A percentile compares a stretch with the other conserved stretches of the same genome.
These are phyloP conservation scores for Drosophila triauraria DNA, from an alignment of 1,140 invertebrate species.

Conservation along the genomic window DNA sequence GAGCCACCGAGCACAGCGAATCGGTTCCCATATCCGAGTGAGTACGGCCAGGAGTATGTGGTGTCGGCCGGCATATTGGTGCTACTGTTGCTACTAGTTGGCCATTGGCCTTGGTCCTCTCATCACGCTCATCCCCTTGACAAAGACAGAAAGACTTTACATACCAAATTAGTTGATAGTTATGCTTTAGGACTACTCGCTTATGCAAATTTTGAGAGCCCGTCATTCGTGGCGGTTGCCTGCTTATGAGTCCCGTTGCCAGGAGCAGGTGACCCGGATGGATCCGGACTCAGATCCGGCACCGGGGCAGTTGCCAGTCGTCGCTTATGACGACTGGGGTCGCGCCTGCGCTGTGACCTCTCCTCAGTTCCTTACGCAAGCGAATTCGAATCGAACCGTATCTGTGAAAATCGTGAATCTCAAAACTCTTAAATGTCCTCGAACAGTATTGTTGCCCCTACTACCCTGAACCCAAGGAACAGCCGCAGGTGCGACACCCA, in stretches of 20 bases:
- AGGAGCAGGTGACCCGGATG: slow-evolving; percentile 40
- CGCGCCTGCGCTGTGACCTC: slow-evolving; percentile 49
- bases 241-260: slow-evolving; percentile 71
- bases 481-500: slow-evolving; percentile 55
- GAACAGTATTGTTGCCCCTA: slow-evolving; percentile 41
- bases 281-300: slow-evolving; percentile 1
- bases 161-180: slow-evolving; percentile 82
- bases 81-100: slow-evolving; percentile 72
- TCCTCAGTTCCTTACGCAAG: slow-evolving; percentile 52
- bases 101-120: slow-evolving; percentile 39
- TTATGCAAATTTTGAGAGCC: slow-evolving; percentile 70
- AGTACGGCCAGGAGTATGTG: slow-evolving; percentile 47
- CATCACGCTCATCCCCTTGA: slow-evolving; percentile 54
- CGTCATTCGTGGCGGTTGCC: slow-evolving; percentile 32
- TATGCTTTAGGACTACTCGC: slow-evolving; percentile 72
- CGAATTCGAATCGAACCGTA: slow-evolving; percentile 47
- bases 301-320: slow-evolving; percentile 18
- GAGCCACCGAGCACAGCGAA: slow-evolving; percentile 37
- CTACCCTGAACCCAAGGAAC: slow-evolving; percentile 9
- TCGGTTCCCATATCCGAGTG: slow-evolving; percentile 41
- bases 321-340: slow-evolving; percentile 45
- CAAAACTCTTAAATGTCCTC: slow-evolving; percentile 24
- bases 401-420: slow-evolving; percentile 51
- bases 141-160: slow-evolving; percentile 80
- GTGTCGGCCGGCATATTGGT: slow-evolving; percentile 48